Evolutionary conservation across 2,113 vertebrate genomes (phyloP), one percentile per base, ranked within the genome.

Genomic region (Trogon surrucura): DNA sequence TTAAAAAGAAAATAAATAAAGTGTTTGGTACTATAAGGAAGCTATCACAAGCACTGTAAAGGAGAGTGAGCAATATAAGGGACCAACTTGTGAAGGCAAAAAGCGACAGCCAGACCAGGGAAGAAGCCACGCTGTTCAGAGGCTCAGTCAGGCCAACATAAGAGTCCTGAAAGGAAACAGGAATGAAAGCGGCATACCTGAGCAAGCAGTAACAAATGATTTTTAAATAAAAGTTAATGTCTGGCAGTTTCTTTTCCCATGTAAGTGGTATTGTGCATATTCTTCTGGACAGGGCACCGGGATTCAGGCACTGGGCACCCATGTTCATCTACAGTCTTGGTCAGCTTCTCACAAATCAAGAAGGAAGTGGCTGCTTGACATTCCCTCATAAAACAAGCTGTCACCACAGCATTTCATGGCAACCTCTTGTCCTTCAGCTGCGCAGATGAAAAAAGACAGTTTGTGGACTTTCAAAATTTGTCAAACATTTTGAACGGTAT

Each of bases 201-300:
- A 89, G 45, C 26, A 82, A 53, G 26, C 38, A 82, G 2, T 30
- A 84, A 67, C 6, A 26, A 79, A 60, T 25, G 1, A 50, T 53
- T 91, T 88, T 71, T 38, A 57, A 41, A 25, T 38, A 74, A n/a
- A 38, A 45, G 22, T 60, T 56, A 86, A 58, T n/a, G 45, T 2
- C 27, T 66, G 56, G 18, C 21, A 32, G 6, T n/a, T 80, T 75
- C 20, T 80, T 29, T 81, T 67, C 38, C 62, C 45, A 19, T 64
- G 19, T 66, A 89, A 84, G 12, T 23, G 38, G 26, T 18, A 82
- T 0, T 21, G 25, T 56, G 61, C 11, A 47, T 51, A 56, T 69
- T 61, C 47, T 84, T 78, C 44, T 2, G 4, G 64, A 60, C 10
- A 74, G 27, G 23, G 13, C 36, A 65, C 29, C 0, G 0, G 44